Evolutionary conservation across 2,797 vertebrate genomes (phyloP).

Genomic region (Schizopygopsis pylzovi): DNA sequence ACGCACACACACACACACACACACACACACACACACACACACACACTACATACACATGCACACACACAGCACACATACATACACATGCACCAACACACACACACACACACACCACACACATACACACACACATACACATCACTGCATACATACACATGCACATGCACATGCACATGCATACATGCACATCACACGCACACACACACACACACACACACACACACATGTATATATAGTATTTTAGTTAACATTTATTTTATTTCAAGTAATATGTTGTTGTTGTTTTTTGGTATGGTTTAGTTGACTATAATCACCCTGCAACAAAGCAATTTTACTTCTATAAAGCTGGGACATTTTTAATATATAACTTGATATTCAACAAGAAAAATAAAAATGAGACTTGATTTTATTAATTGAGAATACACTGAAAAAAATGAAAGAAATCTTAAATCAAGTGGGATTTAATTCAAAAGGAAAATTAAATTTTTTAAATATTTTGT

Average conservation of each 20-base stretch:
- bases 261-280: background rate
- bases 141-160: too few species aligned
- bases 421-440: background rate
- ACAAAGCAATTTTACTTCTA: background rate
- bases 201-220: too few species aligned
- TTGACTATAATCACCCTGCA: background rate
- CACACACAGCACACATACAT: too few species aligned
- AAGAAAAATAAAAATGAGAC: background rate
- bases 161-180: too few species aligned
- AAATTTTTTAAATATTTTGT: too few species aligned
- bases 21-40: too few species aligned
- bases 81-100: too few species aligned
- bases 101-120: too few species aligned
- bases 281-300: background rate
- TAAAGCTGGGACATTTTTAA: background rate
- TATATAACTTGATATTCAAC: background rate
- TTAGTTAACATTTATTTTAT: background rate
- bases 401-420: background rate
- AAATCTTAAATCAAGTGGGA: background rate
- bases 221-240: background rate
- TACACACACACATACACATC: fast-evolving
- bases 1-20: too few species aligned
- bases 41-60: too few species aligned
- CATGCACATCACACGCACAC: too few species aligned
- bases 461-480: too few species aligned